These are phyloP conservation scores for Eristalinus sepulchralis DNA, from an alignment of 2,888 invertebrate species.

Conservation along the genomic window DNA sequence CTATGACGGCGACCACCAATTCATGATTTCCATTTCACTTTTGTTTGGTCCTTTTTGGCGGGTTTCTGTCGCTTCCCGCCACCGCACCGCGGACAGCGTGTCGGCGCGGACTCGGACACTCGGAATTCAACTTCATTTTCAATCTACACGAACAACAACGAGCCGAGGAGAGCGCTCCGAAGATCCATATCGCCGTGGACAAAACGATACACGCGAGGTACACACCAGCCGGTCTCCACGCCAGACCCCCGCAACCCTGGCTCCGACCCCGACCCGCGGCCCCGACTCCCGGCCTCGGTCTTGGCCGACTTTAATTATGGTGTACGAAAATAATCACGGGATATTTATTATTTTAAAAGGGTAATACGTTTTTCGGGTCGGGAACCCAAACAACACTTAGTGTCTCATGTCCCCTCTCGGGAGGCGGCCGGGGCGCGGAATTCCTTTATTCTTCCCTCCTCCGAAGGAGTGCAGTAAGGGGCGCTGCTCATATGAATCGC, in stretches of 20 bases:
- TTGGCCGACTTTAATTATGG: slow-evolving; percentile 70
- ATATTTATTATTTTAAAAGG: slow-evolving; percentile 72
- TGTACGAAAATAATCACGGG: slow-evolving; percentile 71
- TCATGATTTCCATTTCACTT: slow-evolving; percentile 66
- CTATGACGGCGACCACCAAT: slow-evolving; percentile 51
- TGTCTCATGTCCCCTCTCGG: slow-evolving; percentile 41
- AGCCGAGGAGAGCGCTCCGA: slow-evolving; percentile 15
- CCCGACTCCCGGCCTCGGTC: slow-evolving; percentile 26
- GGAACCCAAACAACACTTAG: slow-evolving; percentile 71
- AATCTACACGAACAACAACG: slow-evolving; percentile 35
- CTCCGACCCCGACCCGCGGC: background rate
- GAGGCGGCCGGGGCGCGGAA: slow-evolving; percentile 13
- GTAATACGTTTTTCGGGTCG: slow-evolving; percentile 71
- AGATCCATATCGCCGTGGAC: slow-evolving; percentile 66
- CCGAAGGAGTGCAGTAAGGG: slow-evolving; percentile 39
- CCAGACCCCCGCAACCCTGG: background rate
- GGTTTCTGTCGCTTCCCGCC: background rate
- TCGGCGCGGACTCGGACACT: background rate
- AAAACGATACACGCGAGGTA: slow-evolving; percentile 69
- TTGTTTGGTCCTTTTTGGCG: slow-evolving; percentile 32
- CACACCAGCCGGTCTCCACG: slow-evolving; percentile 42
- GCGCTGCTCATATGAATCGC: slow-evolving; percentile 48
- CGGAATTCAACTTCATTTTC: slow-evolving; percentile 50
- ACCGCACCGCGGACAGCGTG: background rate
- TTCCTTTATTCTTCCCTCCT: slow-evolving; percentile 43